Percentiles rank a stretch among this genome's conserved stretches.
Evolutionary conservation across 2,888 invertebrate species (phyloP).

Genomic region (Lysandra bellargus): DNA sequence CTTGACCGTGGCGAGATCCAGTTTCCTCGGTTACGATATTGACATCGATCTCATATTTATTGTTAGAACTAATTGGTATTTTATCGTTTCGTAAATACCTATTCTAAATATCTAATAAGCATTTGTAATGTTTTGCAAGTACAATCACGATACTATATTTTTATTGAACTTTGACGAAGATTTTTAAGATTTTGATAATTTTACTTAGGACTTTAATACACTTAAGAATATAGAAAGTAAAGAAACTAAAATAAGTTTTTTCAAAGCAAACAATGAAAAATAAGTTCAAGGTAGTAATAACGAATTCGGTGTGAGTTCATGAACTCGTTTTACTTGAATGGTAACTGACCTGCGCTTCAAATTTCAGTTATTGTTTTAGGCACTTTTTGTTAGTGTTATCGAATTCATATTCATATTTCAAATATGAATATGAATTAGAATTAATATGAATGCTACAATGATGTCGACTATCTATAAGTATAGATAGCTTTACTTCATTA

Average conservation of each 20-base stretch:
- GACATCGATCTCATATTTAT: background rate
- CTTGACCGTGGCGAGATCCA: background rate
- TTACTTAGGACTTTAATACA: too few relatives aligned
- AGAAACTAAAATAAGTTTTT: background rate
- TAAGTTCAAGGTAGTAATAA: slow-evolving; percentile 9
- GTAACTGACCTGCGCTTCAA: background rate
- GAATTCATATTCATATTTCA: too few relatives aligned
- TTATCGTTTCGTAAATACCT: background rate
- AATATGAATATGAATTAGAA: too few relatives aligned
- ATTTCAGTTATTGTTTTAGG: background rate
- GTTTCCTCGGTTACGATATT: background rate
- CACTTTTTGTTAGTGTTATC: background rate
- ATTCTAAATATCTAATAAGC: background rate
- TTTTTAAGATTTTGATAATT: too few relatives aligned
- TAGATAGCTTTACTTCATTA: too few relatives aligned
- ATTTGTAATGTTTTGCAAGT: background rate
- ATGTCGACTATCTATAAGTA: too few relatives aligned
- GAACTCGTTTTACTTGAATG: background rate
- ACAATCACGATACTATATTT: background rate
- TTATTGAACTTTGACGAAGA: background rate
- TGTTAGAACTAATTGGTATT: background rate
- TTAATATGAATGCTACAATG: too few relatives aligned
- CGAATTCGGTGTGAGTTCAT: background rate
- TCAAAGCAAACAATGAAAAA: background rate
- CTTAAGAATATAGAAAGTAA: background rate